Evolutionary conservation across 2,797 vertebrate genomes (phyloP).

Genomic region (Echiichthys vipera): DNA sequence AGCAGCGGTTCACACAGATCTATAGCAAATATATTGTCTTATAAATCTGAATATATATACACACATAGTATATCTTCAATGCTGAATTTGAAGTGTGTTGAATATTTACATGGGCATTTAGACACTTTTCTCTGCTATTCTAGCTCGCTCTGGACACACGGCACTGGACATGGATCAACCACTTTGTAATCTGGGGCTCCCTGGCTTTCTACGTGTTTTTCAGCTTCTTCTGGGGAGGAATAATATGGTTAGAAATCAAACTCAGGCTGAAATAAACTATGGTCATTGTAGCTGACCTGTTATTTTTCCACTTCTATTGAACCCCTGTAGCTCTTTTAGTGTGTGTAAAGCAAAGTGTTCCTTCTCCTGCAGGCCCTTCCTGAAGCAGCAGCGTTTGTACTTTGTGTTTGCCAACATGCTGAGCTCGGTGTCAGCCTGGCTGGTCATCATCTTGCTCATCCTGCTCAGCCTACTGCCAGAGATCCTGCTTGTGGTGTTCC

Average conservation of each 20-base stretch:
- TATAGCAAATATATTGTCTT: not conserved
- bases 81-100: not conserved
- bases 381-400: constrained; percentile 96
- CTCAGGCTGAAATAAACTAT: not conserved
- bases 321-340: not conserved
- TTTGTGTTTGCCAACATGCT: constrained; percentile 98
- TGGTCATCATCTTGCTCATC: constrained; percentile 95
- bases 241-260: constrained; percentile 91
- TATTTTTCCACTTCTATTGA: constrained; percentile 1
- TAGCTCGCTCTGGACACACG: constrained; percentile 97
- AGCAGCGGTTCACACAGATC: not conserved
- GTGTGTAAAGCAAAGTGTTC: constrained; percentile 26
- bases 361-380: constrained; percentile 91
- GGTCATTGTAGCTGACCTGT: not conserved
- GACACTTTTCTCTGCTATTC: constrained; percentile 20
- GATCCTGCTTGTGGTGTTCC: constrained; percentile 91
- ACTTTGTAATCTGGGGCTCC: constrained; percentile 99
- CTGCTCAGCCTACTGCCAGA: constrained; percentile 95
- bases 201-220: constrained; percentile 97
- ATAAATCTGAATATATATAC: too few species aligned
- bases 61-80: too few species aligned
- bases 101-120: not conserved
- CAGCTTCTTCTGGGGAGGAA: constrained; percentile 99
- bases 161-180: constrained; percentile 99
- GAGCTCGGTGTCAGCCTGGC: constrained; percentile 93